A percentile compares a stretch with the other conserved stretches of the same genome.
Evolutionary conservation across 2,113 vertebrate genomes (phyloP).

Genomic region (Salvelinus fontinalis): DNA sequence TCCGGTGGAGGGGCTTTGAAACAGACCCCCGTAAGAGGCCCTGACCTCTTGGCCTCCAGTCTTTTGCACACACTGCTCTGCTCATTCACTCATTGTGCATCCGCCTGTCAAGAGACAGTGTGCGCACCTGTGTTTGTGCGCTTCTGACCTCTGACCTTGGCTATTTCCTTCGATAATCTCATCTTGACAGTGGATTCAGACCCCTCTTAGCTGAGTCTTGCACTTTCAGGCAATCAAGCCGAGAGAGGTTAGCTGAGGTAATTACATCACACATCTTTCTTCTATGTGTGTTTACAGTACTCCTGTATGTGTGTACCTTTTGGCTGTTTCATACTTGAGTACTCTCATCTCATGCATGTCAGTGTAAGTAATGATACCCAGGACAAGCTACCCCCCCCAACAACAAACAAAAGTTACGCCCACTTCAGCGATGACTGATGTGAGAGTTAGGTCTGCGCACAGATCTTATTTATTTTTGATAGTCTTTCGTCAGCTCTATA

Average conservation of each 20-base stretch:
- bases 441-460: background rate
- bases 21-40: background rate
- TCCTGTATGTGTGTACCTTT: background rate
- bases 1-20: background rate
- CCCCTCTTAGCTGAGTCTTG: background rate
- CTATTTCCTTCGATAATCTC: too few relatives aligned
- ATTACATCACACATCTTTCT: too few relatives aligned
- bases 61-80: background rate
- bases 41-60: conserved; percentile 1
- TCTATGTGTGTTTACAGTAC: background rate
- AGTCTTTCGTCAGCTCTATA: too few relatives aligned
- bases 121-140: background rate
- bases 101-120: background rate
- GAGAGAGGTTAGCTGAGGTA: background rate
- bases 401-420: too few relatives aligned
- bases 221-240: background rate
- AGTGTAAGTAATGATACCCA: background rate
- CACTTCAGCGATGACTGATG: too few relatives aligned
- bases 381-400: background rate
- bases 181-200: too few relatives aligned
- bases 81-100: background rate
- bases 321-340: background rate
- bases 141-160: too few relatives aligned
- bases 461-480: too few relatives aligned
- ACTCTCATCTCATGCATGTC: background rate